Percentiles rank a stretch among this genome's conserved stretches.
These are phyloP conservation scores for Ganaspis brasiliensis DNA, from an alignment of 2,888 invertebrate genomes.

Conservation along the genomic window DNA sequence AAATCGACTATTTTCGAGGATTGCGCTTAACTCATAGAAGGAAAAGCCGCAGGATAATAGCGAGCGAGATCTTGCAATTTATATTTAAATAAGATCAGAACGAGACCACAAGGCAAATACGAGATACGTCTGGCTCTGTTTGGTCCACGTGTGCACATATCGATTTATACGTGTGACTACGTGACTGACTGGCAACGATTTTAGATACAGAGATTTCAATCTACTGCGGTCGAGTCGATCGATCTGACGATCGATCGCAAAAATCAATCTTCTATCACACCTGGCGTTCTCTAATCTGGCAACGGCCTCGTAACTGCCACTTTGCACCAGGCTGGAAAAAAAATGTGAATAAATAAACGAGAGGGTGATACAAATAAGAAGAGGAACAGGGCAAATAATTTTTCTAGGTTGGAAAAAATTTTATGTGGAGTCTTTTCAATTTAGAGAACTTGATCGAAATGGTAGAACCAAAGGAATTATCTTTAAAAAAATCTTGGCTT, in stretches of 20 bases:
- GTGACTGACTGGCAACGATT: conserved; percentile 45
- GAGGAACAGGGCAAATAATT: too few species aligned
- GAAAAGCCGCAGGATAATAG: conserved; percentile 61
- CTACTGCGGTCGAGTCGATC: conserved; percentile 69
- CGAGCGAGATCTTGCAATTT: conserved; percentile 71
- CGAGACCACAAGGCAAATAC: conserved; percentile 79
- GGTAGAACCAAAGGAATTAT: too few species aligned
- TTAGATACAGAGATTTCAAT: conserved; percentile 71
- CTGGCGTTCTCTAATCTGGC: conserved; percentile 8
- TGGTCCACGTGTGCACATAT: conserved; percentile 57
- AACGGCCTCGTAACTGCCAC: not conserved
- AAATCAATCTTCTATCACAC: conserved; percentile 40
- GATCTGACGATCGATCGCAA: conserved; percentile 9
- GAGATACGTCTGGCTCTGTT: conserved; percentile 63
- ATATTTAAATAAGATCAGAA: conserved; percentile 79
- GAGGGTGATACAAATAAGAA: not conserved
- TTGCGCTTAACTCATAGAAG: conserved; percentile 44
- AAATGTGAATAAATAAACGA: not conserved
- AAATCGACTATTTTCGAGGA: too few species aligned
- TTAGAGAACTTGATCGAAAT: too few species aligned
- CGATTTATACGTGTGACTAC: conserved; percentile 51
- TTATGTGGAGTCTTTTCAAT: too few species aligned
- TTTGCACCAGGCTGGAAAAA: not conserved
- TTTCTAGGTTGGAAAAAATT: too few species aligned
- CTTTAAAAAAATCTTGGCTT: too few species aligned